Evolutionary conservation across 2,888 invertebrate genomes (phyloP).

Genomic region (Hirtodrosophila trivittata): DNA sequence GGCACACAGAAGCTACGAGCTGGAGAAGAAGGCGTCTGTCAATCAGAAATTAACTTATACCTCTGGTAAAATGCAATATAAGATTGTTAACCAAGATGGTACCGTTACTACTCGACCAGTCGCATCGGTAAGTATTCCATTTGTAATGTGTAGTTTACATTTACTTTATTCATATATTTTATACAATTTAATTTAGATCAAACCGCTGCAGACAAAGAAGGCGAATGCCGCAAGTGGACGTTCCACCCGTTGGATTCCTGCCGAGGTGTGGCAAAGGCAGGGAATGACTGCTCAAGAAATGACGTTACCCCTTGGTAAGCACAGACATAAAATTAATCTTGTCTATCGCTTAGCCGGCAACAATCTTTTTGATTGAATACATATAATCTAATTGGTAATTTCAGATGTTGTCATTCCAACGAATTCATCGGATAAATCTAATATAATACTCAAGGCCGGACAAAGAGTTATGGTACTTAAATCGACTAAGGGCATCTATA

Average conservation of each 20-base stretch:
- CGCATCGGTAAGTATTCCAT: conserved; percentile 86
- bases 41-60: conserved; percentile 86
- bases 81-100: conserved; percentile 86
- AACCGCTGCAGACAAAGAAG: conserved; percentile 92
- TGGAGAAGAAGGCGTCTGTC: conserved; percentile 94
- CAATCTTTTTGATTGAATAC: neutral
- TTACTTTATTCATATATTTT: neutral
- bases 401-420: conserved; percentile 96
- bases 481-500: conserved; percentile 97
- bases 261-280: conserved; percentile 95
- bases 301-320: conserved; percentile 92
- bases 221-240: conserved; percentile 82
- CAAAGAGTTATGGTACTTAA: conserved; percentile 97
- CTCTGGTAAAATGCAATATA: conserved; percentile 85
- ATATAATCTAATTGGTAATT: conserved; percentile 14
- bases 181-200: conserved; percentile 83
- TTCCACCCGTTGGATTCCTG: conserved; percentile 91
- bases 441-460: conserved; percentile 95
- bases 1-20: conserved; percentile 95
- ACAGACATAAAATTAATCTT: neutral
- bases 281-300: conserved; percentile 98
- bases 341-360: no score
- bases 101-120: conserved; percentile 88
- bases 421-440: conserved; percentile 94
- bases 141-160: no score